Conservation (phyloP, 2,888 invertebrate species). For the Tupiocoris notatus region DNA sequence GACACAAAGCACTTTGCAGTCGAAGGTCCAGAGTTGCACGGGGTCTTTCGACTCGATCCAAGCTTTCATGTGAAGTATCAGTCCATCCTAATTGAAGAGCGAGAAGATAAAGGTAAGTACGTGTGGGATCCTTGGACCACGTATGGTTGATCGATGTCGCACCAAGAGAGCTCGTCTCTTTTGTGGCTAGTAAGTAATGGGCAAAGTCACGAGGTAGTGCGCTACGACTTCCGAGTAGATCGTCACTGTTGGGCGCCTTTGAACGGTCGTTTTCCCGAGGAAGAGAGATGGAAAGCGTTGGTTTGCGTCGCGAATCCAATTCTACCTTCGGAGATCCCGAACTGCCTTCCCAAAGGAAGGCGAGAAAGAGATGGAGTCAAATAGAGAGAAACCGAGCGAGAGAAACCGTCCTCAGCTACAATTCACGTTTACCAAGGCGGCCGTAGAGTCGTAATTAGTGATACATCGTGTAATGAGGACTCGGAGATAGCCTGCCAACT, state of each 20-base stretch:
- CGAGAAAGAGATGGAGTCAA: not conserved
- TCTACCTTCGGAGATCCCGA: not conserved
- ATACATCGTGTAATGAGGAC: conserved; percentile 38
- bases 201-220: not conserved
- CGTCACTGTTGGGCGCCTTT: not conserved
- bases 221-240: not conserved
- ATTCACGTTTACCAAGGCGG: not conserved
- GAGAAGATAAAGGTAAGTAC: not conserved
- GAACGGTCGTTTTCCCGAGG: not conserved
- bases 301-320: not conserved
- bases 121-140: not conserved
- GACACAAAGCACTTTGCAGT: too few species aligned
- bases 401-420: not conserved
- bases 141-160: not conserved
- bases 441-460: conserved; percentile 21
- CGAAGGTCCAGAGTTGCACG: too few species aligned
- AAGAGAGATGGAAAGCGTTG: not conserved
- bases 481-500: conserved; percentile 12
- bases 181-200: not conserved
- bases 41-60: too few species aligned
- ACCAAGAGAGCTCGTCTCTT: not conserved
- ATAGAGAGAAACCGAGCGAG: not conserved
- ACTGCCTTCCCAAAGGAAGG: too few species aligned
- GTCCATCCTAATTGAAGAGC: not conserved
- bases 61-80: too few species aligned